phyloP scores from a whole-genome alignment of 1,140 invertebrate species.

The Brachionus asplanchnoidis region DNA sequence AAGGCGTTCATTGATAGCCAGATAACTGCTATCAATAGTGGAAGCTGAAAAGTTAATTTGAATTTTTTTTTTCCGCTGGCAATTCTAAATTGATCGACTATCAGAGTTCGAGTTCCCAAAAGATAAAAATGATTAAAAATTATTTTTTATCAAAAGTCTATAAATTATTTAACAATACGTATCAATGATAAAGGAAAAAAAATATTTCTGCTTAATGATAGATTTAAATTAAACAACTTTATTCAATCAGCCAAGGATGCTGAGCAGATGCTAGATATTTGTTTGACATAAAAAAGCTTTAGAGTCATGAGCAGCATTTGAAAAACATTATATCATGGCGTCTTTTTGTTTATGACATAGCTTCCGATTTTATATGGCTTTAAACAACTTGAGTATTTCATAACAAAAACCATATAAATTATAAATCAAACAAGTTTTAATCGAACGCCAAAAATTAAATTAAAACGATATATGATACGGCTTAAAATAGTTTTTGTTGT shows the following conservation, averaged over 20 bases:
- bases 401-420: neutral
- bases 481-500: neutral
- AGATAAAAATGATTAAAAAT: neutral
- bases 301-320: neutral
- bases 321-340: neutral
- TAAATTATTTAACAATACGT: neutral
- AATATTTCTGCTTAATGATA: neutral
- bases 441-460: neutral
- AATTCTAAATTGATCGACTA: neutral
- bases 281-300: neutral
- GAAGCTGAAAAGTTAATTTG: neutral
- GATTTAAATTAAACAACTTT: neutral
- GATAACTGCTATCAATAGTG: neutral
- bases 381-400: neutral
- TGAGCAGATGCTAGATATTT: neutral
- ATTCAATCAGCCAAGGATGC: neutral
- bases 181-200: neutral
- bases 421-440: slow-evolving; percentile 5
- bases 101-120: neutral
- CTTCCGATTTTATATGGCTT: neutral
- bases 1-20: neutral
- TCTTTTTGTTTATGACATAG: neutral
- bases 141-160: neutral
- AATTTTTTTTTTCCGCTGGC: neutral
- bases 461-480: neutral